Base-by-base conservation (phyloP, 2,797 vertebrate species). In the Amblyraja radiata region DNA sequence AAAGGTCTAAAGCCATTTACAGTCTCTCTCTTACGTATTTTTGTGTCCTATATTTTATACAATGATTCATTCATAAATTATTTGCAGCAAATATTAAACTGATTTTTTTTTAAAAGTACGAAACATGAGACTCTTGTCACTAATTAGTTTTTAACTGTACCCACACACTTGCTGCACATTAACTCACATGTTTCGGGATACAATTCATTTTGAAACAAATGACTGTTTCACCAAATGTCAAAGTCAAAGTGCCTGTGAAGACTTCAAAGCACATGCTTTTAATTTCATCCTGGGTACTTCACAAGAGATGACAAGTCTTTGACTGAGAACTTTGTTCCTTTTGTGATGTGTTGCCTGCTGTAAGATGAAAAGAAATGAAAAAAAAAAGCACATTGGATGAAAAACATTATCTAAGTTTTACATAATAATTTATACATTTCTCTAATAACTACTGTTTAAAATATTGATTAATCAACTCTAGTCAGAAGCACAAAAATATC, bases 281-380 rank as follows among this genome's bases (percentile, higher is more conserved):
- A 9, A 71, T 68, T 36, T 90, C 65, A 32, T 90, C 65, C 46
- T 73, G 90, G 39, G 21, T n/a, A 14, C 39, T 46, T 92, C 58
- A 92, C 36, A 76, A 92, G 25, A 92, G 68, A 54, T 5, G 10
- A n/a, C 90, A 92, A 25, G 90, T 92, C 71, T 74, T 76, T 2
- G 90, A 76, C 68, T 92, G 90, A 76, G 90, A 74, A 76, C 23
- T 28, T 54, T 76, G 90, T 46, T 39, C 90, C 71, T 92, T 73
- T n/a, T 92, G 39, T 76, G 90, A 46, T 54, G 23, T 18, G 13
- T 0, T 23, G 46, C 11, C 18, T 36, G 71, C 90, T 74, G 68
- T 25, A 54, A 54, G 74, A 76, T 73, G 68, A 92, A 76, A 92
- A 16, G 3, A 23, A 90, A 39, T 74, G 36, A 54, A 16, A 74